Evolutionary conservation across 2,113 vertebrate genomes (phyloP), one percentile per base, ranked within the genome.

Genomic region (Ornithorhynchus anatinus): DNA sequence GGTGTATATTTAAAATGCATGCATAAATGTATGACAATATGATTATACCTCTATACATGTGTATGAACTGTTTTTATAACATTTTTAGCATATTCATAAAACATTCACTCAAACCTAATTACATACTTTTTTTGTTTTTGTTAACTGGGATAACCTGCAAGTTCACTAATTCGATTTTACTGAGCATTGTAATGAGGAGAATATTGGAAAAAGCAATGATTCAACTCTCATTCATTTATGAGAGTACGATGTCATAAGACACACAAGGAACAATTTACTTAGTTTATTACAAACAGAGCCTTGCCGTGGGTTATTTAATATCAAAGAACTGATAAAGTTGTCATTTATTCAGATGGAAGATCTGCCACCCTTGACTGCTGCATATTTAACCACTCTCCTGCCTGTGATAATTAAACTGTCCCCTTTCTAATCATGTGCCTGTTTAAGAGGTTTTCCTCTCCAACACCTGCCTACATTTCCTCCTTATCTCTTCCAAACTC

Each of bases 61-160:
- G n/a, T n/a, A n/a, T n/a, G n/a, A n/a, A n/a, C n/a, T n/a, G n/a
- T n/a, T n/a, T n/a, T n/a, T n/a, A n/a, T n/a, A n/a, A n/a, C n/a
- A n/a, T n/a, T n/a, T n/a, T n/a, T n/a, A n/a, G 87, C 71, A 63
- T 88, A 80, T 73, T 92, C 88, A 90, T 93, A 90, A 90, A 93
- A 91, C 89, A 93, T 91, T 89, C 92, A 91, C 88, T 87, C 88
- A 94, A 92, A 81, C 93, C 82, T 95, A 95, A 95, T 95, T 93
- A 90, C 92, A 81, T 77, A 83, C 82, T 72, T 92, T 94, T 89
- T 91, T 87, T 73, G 84, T 93, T 89, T 87, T 84, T 91, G 84
- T 91, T 95, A 94, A 95, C 95, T 95, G 94, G 91, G 88, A 84
- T 94, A 94, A 96, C 94, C 95, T 79, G 62, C 63, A 91, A 92